Evolutionary conservation across 1,140 invertebrate genomes (phyloP), one percentile per base, ranked within the genome.

Genomic region (Heliconius melpomene): DNA sequence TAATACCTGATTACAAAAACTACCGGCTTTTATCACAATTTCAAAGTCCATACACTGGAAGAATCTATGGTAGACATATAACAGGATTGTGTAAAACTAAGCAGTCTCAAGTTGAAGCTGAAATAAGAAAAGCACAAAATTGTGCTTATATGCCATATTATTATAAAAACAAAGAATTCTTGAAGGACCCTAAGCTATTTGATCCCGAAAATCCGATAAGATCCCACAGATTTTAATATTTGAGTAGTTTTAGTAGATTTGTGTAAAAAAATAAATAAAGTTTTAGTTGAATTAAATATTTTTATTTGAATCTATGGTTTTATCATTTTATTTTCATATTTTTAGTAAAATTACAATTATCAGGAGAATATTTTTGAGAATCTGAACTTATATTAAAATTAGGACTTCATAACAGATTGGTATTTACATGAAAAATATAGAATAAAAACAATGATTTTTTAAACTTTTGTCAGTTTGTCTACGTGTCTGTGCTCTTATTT

Each of bases 1-100:
- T 99, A 72, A 94, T 95, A 16, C 96, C 98, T 1, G 96, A 99
- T 94, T 99, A 98, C 88, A 99, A 99, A 93, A 99, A 99, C 94
- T 96, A 97, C 0, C 96, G 97, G 77, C 91, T 99, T 8, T 91
- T 99, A 2, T 99, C 98, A 20, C 99, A 99, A 90, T 99, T 99
- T 94, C 97, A 99, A 88, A 99, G 98, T 70, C 96, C 97, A 1
- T 98, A 97, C 86, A 99, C 98, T 16, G 98, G 99, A 13, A 95
- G 96, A 84, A 96, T 99, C 78, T 99, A 99, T 94, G 97, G 97
- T 0, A 95, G 97, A 83, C 97, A 99, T 86, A 98, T 99, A 76
- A 99, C 99, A 46, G 98, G 98, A 7, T 93, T 98, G 5, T 99
- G 98, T 89, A 96, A 96, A 89, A 84, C 90, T 7, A 97, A 98